Percentiles rank a stretch among this genome's conserved stretches.
These are phyloP conservation scores for Gonatopus flavifemur DNA, from an alignment of 1,140 invertebrate genomes.

Conservation along the genomic window DNA sequence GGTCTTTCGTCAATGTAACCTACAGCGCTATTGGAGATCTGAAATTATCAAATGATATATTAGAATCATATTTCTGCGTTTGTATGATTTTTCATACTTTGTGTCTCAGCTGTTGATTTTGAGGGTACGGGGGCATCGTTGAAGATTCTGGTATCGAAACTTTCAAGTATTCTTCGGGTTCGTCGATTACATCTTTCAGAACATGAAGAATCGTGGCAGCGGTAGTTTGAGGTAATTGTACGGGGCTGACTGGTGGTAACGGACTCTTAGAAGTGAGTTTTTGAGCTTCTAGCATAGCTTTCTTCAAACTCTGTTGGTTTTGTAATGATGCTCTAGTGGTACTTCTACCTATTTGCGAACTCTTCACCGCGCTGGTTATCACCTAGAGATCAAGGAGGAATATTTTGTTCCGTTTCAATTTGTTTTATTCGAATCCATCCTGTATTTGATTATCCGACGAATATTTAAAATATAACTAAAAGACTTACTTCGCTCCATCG, in stretches of 20 bases:
- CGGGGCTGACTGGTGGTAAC: constrained; percentile 39
- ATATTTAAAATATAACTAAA: constrained; percentile 8
- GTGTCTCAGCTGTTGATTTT: constrained; percentile 8
- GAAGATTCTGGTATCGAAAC: constrained; percentile 1
- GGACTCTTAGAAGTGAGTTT: constrained; percentile 60
- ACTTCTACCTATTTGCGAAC: constrained; percentile 76
- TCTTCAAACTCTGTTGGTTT: constrained; percentile 72
- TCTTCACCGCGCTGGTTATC: constrained; percentile 45
- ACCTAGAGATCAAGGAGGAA: constrained; percentile 34
- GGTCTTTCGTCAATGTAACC: too few relatives aligned
- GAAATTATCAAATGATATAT: neutral
- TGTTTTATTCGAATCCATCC: neutral
- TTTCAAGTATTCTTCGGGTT: constrained; percentile 3
- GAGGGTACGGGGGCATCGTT: neutral
- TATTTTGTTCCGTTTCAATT: constrained; percentile 3
- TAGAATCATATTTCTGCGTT: neutral
- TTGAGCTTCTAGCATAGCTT: constrained; percentile 75
- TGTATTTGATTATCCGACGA: neutral
- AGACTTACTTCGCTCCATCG: constrained; percentile 69
- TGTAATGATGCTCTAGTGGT: constrained; percentile 68
- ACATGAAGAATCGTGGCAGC: constrained; percentile 36
- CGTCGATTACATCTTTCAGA: constrained; percentile 33
- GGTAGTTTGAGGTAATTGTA: constrained; percentile 34
- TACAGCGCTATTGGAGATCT: too few relatives aligned
- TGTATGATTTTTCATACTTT: neutral